Percentiles rank a stretch among this genome's conserved stretches.
These are phyloP conservation scores for Drosophila maculinotata DNA, from an alignment of 2,888 invertebrate species.

Conservation along the genomic window DNA sequence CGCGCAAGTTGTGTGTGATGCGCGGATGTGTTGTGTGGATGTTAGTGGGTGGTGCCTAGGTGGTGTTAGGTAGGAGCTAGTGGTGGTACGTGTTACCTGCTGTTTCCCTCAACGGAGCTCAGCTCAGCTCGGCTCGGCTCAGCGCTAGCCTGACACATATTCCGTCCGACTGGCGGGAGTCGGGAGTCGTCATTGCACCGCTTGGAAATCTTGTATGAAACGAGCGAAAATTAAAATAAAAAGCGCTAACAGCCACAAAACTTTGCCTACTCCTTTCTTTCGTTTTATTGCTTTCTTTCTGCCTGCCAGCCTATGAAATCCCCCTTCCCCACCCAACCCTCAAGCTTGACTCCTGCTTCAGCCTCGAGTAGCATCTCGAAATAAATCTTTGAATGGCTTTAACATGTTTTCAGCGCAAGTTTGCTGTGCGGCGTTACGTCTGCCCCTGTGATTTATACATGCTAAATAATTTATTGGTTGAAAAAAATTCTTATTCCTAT, in stretches of 20 bases:
- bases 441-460: constrained; percentile 68
- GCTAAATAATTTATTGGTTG: constrained; percentile 68
- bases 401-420: constrained; percentile 69
- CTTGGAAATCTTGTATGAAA: constrained; percentile 45
- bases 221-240: constrained; percentile 65
- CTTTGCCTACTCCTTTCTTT: constrained; percentile 43
- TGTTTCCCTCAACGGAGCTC: constrained; percentile 8
- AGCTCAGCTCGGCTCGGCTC: not conserved
- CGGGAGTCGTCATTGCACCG: constrained; percentile 28
- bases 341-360: constrained; percentile 32
- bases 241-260: constrained; percentile 55
- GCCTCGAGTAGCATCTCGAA: constrained; percentile 56
- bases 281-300: constrained; percentile 17
- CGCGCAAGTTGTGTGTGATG: constrained; percentile 54
- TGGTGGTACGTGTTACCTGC: constrained; percentile 24
- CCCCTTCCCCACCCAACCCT: not conserved
- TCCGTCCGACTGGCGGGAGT: constrained; percentile 38
- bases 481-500: constrained; percentile 24
- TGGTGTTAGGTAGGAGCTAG: too few relatives aligned
- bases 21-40: constrained; percentile 27
- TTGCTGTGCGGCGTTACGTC: constrained; percentile 46
- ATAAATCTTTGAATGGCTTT: constrained; percentile 77
- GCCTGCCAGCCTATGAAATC: constrained; percentile 3
- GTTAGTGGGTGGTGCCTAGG: constrained; percentile 32
- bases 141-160: constrained; percentile 53